Conservation (phyloP, 2,113 vertebrate genomes). For the Nycticryphes semicollaris region DNA sequence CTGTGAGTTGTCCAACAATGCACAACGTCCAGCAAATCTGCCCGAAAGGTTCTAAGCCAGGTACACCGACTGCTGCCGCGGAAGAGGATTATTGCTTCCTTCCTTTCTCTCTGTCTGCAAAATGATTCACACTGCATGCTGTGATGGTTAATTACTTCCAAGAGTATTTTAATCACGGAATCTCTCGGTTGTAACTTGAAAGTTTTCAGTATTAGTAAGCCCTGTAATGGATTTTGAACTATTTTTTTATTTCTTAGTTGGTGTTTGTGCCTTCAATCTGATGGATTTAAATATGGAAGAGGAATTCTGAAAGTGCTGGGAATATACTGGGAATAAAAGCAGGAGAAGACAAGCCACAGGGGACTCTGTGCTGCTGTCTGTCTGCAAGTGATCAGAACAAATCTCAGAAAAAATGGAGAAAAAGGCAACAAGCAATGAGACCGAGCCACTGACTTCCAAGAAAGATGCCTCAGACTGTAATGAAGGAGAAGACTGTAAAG, state of each 20-base stretch:
- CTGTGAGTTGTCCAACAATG: neutral
- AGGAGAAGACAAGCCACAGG: neutral
- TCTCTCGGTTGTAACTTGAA: neutral
- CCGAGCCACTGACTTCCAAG: slow-evolving; percentile 66
- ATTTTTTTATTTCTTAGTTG: slow-evolving; percentile 16
- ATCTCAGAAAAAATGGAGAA: slow-evolving; percentile 82
- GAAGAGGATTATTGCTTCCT: neutral
- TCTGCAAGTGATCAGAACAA: slow-evolving; percentile 40
- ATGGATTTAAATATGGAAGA: neutral
- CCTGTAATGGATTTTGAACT: neutral
- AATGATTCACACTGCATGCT: neutral
- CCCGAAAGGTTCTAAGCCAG: neutral
- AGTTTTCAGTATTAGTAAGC: neutral
- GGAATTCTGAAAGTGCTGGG: neutral
- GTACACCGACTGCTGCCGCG: neutral
- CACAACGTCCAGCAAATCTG: neutral
- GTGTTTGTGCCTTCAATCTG: neutral
- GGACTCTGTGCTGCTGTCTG: neutral
- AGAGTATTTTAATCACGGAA: neutral
- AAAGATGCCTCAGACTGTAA: slow-evolving; percentile 62
- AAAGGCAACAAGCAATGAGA: slow-evolving; percentile 77
- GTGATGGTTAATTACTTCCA: neutral
- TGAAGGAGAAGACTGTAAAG: slow-evolving; percentile 76
- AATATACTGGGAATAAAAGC: neutral
- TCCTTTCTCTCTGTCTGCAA: neutral